Conservation (phyloP, 1,140 invertebrate species). For the Drosophila ogumai region DNA sequence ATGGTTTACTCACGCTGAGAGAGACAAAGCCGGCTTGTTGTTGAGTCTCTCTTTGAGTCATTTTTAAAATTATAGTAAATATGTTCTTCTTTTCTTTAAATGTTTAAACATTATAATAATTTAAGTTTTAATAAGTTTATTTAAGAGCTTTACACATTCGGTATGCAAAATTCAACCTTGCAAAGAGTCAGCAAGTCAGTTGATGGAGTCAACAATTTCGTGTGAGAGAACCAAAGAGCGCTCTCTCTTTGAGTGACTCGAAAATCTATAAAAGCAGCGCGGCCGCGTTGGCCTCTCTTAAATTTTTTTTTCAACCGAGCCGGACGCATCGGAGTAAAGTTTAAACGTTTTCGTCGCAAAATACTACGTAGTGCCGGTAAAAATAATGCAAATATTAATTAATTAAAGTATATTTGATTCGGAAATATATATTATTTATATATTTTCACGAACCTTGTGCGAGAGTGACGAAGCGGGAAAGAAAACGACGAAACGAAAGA, state of each 20-base stretch:
- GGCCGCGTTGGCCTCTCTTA: not conserved
- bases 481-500: conserved; percentile 32
- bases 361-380: conserved; percentile 9
- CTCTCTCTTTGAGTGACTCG: not conserved
- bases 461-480: conserved; percentile 20
- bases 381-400: not conserved
- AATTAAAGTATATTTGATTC: conserved; percentile 3
- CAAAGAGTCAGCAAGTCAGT: too few species aligned
- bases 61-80: not conserved
- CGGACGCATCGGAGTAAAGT: not conserved
- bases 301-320: conserved; percentile 3
- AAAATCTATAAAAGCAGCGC: conserved; percentile 12
- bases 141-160: not conserved
- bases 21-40: not conserved
- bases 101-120: not conserved
- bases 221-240: not conserved
- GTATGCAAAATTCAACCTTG: not conserved
- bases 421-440: conserved; percentile 44
- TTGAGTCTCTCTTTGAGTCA: conserved; percentile 4
- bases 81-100: not conserved
- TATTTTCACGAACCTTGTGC: conserved; percentile 36
- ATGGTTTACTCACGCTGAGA: not conserved
- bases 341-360: not conserved
- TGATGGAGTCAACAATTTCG: not conserved
- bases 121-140: not conserved